phyloP scores from a whole-genome alignment of 2,113 vertebrate genomes.

The Silurus glanis region DNA sequence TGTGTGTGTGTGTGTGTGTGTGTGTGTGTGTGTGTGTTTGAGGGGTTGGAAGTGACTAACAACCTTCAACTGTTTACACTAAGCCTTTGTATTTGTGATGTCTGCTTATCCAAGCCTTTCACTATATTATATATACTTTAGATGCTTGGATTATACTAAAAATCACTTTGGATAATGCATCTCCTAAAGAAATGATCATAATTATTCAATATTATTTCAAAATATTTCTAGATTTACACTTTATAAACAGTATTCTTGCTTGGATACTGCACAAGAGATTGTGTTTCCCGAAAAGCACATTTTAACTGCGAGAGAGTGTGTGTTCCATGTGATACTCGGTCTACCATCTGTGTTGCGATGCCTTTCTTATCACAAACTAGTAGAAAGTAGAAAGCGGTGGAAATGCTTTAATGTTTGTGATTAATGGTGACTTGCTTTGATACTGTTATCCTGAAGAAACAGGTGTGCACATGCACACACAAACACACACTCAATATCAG shows the following conservation, averaged over 20 bases:
- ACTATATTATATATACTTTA: neutral
- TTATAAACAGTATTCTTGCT: neutral
- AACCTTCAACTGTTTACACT: neutral
- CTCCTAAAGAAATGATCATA: too few relatives aligned
- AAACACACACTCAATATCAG: neutral
- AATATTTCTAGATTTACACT: neutral
- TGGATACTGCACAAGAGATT: neutral
- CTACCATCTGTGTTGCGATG: neutral
- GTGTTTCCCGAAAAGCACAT: neutral
- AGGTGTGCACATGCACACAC: neutral
- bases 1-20: constrained; percentile 8
- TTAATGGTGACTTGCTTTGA: neutral
- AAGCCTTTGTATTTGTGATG: neutral
- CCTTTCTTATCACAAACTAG: neutral
- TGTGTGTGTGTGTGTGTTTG: neutral
- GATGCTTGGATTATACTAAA: neutral
- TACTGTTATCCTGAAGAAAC: constrained; percentile 3
- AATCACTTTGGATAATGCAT: neutral
- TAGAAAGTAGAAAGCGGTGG: neutral
- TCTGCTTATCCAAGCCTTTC: neutral
- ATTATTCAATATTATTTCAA: too few relatives aligned
- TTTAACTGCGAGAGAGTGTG: neutral
- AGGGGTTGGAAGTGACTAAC: neutral
- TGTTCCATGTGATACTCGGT: neutral
- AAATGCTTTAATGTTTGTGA: constrained; percentile 5